A percentile compares a stretch with the other conserved stretches of the same genome.
phyloP scores from a whole-genome alignment of 2,113 vertebrate species.

The Arothron firmamentum region DNA sequence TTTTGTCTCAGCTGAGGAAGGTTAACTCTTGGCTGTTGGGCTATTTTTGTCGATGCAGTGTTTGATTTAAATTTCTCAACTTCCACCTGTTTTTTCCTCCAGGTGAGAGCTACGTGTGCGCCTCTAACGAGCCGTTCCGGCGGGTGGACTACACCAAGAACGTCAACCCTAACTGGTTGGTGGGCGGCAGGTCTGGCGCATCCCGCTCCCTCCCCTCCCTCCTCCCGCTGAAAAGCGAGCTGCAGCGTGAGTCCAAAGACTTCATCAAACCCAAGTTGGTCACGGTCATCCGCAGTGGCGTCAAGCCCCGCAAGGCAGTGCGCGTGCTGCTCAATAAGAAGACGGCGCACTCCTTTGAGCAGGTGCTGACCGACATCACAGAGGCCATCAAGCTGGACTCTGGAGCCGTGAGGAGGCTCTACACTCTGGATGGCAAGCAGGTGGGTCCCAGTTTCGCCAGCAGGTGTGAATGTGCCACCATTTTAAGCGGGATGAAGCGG shows the following conservation, averaged over 20 bases:
- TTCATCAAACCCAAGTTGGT: slow-evolving; percentile 97
- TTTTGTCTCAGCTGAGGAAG: slow-evolving; percentile 47
- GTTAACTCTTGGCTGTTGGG: slow-evolving; percentile 49
- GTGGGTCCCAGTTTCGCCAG: slow-evolving; percentile 65
- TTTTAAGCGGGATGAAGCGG: slow-evolving; percentile 9
- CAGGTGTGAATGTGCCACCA: not conserved
- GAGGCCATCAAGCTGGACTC: slow-evolving; percentile 98
- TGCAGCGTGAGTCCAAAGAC: slow-evolving; percentile 84
- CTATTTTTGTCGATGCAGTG: not conserved
- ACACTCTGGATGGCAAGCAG: slow-evolving; percentile 94
- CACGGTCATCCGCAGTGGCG: slow-evolving; percentile 95
- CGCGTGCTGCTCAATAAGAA: slow-evolving; percentile 97
- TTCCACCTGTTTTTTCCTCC: slow-evolving; percentile 8
- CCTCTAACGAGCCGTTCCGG: slow-evolving; percentile 90
- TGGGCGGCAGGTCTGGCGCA: slow-evolving; percentile 82
- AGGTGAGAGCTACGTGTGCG: slow-evolving; percentile 98
- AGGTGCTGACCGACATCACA: slow-evolving; percentile 96
- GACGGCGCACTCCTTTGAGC: slow-evolving; percentile 96
- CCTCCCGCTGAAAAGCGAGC: slow-evolving; percentile 75
- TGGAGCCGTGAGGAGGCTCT: slow-evolving; percentile 91
- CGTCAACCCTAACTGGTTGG: slow-evolving; percentile 94
- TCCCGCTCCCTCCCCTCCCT: slow-evolving; percentile 81
- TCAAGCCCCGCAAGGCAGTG: slow-evolving; percentile 95
- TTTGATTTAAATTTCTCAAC: not conserved
- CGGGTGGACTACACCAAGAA: slow-evolving; percentile 96